Base-by-base conservation (phyloP, 2,888 invertebrate genomes). In the Aphrophora alni region DNA sequence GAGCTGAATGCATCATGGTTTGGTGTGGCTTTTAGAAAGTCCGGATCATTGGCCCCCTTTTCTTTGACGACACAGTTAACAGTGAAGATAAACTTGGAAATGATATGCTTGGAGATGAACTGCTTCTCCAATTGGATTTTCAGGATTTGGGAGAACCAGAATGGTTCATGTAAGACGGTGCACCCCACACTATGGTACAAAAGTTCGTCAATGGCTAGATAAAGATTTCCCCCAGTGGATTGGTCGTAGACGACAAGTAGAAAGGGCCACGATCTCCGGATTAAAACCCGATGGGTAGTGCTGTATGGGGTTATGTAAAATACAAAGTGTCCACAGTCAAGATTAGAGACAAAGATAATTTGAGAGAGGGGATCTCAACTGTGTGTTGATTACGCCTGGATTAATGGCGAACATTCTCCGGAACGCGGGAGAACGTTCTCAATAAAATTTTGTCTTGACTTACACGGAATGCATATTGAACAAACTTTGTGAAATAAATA, bases 261-360 rank as follows among this genome's bases (percentile, higher is more conserved):
- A 68, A 68, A 68, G 3, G 68, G 24, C 24, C 68, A 68, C 24
- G n/a, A 68, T 68, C 24, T 7, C 68, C 68, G 24, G 4, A 68
- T 68, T 68, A 5, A 68, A 21, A 68, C 68, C 68, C 24, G 14
- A 68, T 68, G 68, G 24, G 10, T 12, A 68, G 68, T 68, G n/a
- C 68, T 68, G 68, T 68, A 10, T 68, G 68, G 68, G 68, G 68
- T 12, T 68, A 68, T 68, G 68, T 68, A 68, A 68, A 68, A 68
- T 68, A 5, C 68, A 4, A 68, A 68, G 68, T 68, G 4, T 68
- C 3, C 68, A 7, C 21, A 68, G 24, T 68, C 68, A 68, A 68
- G 68, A 68, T 68, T 12, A 68, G 21, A 68, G 68, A 68, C 68
- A 68, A 24, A 21, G 5, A 68, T 68, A 3, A 21, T 21, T 10